Base-by-base conservation (phyloP, 2,113 vertebrate genomes). In the Neogale vison region DNA sequence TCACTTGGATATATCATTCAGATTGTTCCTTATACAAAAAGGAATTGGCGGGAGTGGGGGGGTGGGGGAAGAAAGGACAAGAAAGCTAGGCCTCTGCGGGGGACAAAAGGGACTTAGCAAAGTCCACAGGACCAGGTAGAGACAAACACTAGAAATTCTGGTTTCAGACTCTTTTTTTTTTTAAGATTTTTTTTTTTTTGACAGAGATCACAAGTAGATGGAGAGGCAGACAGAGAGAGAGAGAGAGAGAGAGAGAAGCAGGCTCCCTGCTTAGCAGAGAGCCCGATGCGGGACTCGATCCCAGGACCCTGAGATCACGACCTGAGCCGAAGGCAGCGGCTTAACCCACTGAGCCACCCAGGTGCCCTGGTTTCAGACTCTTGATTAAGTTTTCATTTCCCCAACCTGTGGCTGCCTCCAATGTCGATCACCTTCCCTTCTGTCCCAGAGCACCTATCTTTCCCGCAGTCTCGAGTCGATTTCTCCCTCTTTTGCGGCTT, bases 31-130 rank as follows among this genome's bases (percentile, higher is more conserved):
- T 55, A 42, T 82, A 55, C 20, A 3, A 57, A 82, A 67, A 57
- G 31, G 1, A 1, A 65, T 21, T 8, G 31, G 9, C 0, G 11
- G 21, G n/a, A n/a, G n/a, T n/a, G n/a, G 36, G 21, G 50, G 14
- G 52, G 52, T 6, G 52, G 61, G 21, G 23, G 61, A 13, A 45
- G 8, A 1, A 85, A 82, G 24, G 21, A 26, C 72, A 83, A 11
- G 24, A 15, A 72, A 82, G 2, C 29, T 17, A 93, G 23, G 57
- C 29, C 47, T 74, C 23, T 23, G 24, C 6, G 1, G 4, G 14
- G 80, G 20, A 65, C 63, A 2, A 88, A 72, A 77, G 3, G 21
- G 4, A 50, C 7, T 36, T 65, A 45, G 24, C 18, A 34, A 77
- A 83, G 6, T n/a, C 47, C 34, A 61, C 1, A 61, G 18, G 11